A percentile compares a stretch with the other conserved stretches of the same genome.
Evolutionary conservation across 2,888 invertebrate genomes (phyloP).

Genomic region (Agrochola lota): DNA sequence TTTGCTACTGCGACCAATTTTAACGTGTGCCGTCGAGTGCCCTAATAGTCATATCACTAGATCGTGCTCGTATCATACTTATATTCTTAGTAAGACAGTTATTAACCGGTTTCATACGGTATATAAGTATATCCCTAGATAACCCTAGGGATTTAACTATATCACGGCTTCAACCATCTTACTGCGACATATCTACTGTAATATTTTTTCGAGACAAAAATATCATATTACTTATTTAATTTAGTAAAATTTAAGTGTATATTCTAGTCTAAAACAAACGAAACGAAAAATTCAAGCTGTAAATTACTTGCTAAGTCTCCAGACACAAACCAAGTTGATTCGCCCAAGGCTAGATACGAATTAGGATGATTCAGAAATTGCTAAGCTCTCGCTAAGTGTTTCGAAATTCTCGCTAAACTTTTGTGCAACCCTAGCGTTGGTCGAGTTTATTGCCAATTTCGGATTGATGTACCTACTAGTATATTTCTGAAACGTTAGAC

Average conservation of each 20-base stretch:
- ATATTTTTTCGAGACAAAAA: not conserved
- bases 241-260: not conserved
- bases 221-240: not conserved
- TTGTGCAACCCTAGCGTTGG: constrained; percentile 47
- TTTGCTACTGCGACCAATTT: too few relatives aligned
- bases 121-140: too few relatives aligned
- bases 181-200: not conserved
- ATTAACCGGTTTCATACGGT: too few relatives aligned
- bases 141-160: too few relatives aligned
- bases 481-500: constrained; percentile 35
- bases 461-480: constrained; percentile 44
- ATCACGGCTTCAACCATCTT: too few relatives aligned
- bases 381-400: constrained; percentile 26
- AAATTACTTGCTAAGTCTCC: constrained; percentile 25
- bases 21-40: too few relatives aligned
- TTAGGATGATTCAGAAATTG: constrained; percentile 35
- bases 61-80: too few relatives aligned
- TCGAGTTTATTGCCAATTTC: constrained; percentile 57
- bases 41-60: too few relatives aligned
- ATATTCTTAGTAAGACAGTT: too few relatives aligned
- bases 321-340: constrained; percentile 12
- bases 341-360: constrained; percentile 20
- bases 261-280: not conserved
- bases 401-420: constrained; percentile 23
- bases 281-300: not conserved